A percentile compares a stretch with the other conserved stretches of the same genome.
Evolutionary conservation across 2,888 invertebrate genomes (phyloP).

Genomic region (Mesorhabditis spiculigera): DNA sequence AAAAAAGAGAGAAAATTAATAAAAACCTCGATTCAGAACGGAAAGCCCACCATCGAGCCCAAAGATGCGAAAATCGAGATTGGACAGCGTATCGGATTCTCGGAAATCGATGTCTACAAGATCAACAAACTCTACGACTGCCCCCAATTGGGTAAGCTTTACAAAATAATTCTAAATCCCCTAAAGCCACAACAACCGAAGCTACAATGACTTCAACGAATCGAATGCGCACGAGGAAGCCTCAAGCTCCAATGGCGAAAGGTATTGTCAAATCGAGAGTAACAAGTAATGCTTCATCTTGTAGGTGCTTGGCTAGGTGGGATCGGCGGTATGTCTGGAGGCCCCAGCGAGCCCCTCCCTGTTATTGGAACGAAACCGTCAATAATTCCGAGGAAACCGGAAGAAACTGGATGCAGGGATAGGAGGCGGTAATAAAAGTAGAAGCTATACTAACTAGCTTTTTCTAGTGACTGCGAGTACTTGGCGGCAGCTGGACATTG

Average conservation of each 20-base stretch:
- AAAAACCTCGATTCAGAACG: constrained; percentile 32
- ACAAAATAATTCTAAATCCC: not conserved
- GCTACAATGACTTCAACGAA: constrained; percentile 17
- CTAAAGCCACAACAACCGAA: constrained; percentile 12
- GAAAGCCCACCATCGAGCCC: constrained; percentile 53
- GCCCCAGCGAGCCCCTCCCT: too few species aligned
- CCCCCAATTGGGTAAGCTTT: constrained; percentile 26
- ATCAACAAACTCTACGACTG: constrained; percentile 59
- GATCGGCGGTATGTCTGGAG: too few species aligned
- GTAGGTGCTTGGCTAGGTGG: too few species aligned
- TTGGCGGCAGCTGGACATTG: constrained; percentile 50
- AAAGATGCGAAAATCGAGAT: constrained; percentile 46
- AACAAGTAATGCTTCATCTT: not conserved
- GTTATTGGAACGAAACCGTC: not conserved
- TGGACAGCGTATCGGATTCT: constrained; percentile 55
- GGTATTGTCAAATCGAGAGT: constrained; percentile 14
- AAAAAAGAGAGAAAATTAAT: not conserved
- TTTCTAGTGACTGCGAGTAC: constrained; percentile 44
- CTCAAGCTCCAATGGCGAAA: constrained; percentile 8
- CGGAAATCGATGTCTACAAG: constrained; percentile 56
- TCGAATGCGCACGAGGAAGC: constrained; percentile 27
- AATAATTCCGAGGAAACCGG: constrained; percentile 18
- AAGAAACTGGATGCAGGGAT: constrained; percentile 30
- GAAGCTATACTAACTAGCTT: not conserved
- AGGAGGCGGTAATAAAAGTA: constrained; percentile 13